Conservation (phyloP, 1,140 invertebrate genomes). For the Luehdorfia chinensis region DNA sequence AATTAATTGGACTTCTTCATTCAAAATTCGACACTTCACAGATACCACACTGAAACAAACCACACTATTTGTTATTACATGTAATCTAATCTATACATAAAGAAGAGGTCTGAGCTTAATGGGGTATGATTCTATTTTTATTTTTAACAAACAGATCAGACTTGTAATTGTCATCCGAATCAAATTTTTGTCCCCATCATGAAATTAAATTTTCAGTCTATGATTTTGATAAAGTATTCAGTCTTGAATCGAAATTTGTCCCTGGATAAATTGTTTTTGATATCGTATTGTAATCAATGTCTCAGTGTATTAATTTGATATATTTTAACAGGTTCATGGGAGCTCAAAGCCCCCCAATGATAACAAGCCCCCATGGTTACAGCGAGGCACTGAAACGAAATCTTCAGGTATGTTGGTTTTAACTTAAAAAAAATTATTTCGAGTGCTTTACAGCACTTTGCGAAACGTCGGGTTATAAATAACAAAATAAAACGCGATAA, state of each 20-base stretch:
- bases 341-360: slow-evolving; percentile 73
- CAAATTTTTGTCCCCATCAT: too few species aligned
- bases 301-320: slow-evolving; percentile 18
- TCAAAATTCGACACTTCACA: slow-evolving; percentile 72
- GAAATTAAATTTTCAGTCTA: too few species aligned
- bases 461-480: too few species aligned
- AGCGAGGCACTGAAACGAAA: slow-evolving; percentile 74
- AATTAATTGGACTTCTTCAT: slow-evolving; percentile 56
- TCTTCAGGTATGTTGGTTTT: slow-evolving; percentile 55
- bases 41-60: slow-evolving; percentile 44
- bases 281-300: too few species aligned
- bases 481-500: too few species aligned
- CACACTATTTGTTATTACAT: slow-evolving; percentile 33
- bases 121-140: slow-evolving; percentile 61
- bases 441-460: too few species aligned
- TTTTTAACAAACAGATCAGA: slow-evolving; percentile 29
- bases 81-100: slow-evolving; percentile 19
- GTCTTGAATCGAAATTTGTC: too few species aligned
- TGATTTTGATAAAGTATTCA: too few species aligned
- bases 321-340: slow-evolving; percentile 65
- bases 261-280: too few species aligned
- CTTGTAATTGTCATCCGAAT: too few species aligned
- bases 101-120: slow-evolving; percentile 66
- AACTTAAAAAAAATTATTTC: too few species aligned
- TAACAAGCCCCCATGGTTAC: slow-evolving; percentile 74